Percentiles rank a stretch among this genome's conserved stretches.
phyloP scores from a whole-genome alignment of 2,113 vertebrate species.

The Clarias magur region DNA sequence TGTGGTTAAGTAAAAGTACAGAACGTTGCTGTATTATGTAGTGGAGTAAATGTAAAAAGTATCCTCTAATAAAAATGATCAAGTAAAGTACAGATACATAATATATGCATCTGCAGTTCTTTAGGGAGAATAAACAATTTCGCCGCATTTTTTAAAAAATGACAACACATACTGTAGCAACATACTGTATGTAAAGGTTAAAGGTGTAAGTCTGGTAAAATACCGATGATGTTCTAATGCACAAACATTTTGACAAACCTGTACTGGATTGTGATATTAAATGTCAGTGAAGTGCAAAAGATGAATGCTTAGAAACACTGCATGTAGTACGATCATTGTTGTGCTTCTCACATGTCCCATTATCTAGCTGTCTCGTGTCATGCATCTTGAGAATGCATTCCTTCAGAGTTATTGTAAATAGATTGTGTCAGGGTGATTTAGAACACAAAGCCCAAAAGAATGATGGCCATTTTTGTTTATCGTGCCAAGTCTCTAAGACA shows the following conservation, averaged over 20 bases:
- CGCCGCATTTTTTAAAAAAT: neutral
- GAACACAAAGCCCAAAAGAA: slow-evolving; percentile 51
- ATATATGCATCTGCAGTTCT: neutral
- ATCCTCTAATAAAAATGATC: too few species aligned
- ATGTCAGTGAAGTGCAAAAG: neutral
- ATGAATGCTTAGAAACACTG: neutral
- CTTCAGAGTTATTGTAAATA: slow-evolving; percentile 1
- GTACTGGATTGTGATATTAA: neutral
- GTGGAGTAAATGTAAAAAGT: too few species aligned
- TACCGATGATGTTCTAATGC: neutral
- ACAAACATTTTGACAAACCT: neutral
- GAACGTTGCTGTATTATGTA: too few species aligned
- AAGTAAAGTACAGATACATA: too few species aligned
- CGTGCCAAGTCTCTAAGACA: slow-evolving; percentile 5
- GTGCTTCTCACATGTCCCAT: neutral
- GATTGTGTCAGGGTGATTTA: neutral
- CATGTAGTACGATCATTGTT: neutral
- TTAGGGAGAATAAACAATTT: neutral
- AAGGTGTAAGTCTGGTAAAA: neutral
- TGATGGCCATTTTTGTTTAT: slow-evolving; percentile 37
- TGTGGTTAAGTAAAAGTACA: too few species aligned
- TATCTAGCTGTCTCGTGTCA: neutral
- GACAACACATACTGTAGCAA: neutral
- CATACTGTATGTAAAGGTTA: neutral
- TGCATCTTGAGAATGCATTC: neutral